Evolutionary conservation across 2,113 vertebrate genomes (phyloP), one percentile per base, ranked within the genome.

Genomic region (Lagenorhynchus albirostris): DNA sequence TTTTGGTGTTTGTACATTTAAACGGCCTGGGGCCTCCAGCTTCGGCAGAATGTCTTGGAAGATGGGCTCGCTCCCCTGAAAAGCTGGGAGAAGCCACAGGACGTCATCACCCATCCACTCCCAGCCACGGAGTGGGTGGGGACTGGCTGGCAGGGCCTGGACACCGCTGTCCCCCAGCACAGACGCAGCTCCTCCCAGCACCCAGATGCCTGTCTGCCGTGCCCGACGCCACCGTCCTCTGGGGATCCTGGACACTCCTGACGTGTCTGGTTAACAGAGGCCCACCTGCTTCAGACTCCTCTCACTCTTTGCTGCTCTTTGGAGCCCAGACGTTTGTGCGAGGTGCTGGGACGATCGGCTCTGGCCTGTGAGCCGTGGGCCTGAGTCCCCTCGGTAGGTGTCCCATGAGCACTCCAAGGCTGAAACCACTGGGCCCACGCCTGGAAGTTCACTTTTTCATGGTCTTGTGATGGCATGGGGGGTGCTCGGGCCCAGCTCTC

Each of bases 181-280:
- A 1, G 36, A 55, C 7, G 0, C 6, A 0, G 29, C 33, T 36
- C 15, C 6, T 73, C 44, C 1, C 23, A 0, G 29, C 0, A 0
- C 26, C 4, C 14, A 0, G 73, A 38, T 0, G 29, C 53, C 33
- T 2, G 68, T 0, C 3, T 4, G 53, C 33, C 0, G 0, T 2
- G 41, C 29, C 60, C 2, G 0, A 17, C 1, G 9, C 31, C 41
- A 21, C 47, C 7, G 4, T 41, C 25, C 3, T 1, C n/a, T 2
- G 15, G 18, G 38, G 33, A 9, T 5, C 41, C 77, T 29, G 58
- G 11, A 18, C 0, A 0, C 58, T 29, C 50, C 38, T 0, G 3
- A 38, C 8, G 1, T 1, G 7, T 55, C 60, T 6, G 36, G 55
- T 41, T 15, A 6, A 4, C 0, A 2, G 73, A 47, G 25, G 31